Percentiles rank a stretch among this genome's conserved stretches.
Conservation (phyloP, 2,113 vertebrate species). For the Tapirus terrestris region DNA sequence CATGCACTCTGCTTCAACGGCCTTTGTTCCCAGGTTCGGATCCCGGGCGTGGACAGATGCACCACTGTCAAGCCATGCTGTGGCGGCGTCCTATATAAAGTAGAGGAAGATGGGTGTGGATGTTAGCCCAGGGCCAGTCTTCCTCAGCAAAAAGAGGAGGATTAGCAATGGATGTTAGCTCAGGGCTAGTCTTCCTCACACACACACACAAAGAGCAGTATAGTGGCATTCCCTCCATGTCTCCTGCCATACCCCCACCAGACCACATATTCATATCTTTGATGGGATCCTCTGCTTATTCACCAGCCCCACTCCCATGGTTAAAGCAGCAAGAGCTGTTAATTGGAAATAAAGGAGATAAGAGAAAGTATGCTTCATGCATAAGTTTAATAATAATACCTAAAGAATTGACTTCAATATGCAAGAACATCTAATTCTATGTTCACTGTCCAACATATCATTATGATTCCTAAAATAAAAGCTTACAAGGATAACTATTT, state of each 20-base stretch:
- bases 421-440: neutral
- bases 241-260: neutral
- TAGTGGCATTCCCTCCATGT: neutral
- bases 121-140: too few species aligned
- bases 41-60: too few species aligned
- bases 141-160: too few species aligned
- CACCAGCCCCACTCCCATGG: too few species aligned
- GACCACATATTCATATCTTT: neutral
- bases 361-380: neutral
- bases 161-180: too few species aligned
- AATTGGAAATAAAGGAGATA: neutral
- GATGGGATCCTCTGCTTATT: neutral
- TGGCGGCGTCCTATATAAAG: too few species aligned
- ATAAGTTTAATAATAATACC: neutral
- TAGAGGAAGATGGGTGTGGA: too few species aligned
- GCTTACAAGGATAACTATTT: neutral
- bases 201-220: neutral
- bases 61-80: too few species aligned
- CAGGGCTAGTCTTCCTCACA: too few species aligned
- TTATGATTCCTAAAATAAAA: constrained; percentile 7
- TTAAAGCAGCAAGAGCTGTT: neutral
- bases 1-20: too few species aligned
- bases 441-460: neutral
- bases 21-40: too few species aligned
- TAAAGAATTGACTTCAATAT: neutral